Conservation (phyloP, 1,140 invertebrate genomes). For the Lasaia peninsularis region DNA sequence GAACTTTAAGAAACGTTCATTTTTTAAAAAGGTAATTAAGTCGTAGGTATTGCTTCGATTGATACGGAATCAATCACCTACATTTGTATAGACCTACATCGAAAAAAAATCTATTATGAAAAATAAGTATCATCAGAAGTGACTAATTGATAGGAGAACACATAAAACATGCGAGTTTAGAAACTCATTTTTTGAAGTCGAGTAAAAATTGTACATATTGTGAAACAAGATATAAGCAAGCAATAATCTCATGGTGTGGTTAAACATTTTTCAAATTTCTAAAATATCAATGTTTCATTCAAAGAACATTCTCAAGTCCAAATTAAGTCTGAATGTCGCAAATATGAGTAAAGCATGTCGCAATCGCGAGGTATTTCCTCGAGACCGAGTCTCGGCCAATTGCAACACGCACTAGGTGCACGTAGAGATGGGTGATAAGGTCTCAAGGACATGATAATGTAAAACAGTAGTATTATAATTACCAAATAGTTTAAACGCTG, state of each 20-base stretch:
- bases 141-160: too few species aligned
- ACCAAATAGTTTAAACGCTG: too few species aligned
- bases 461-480: too few species aligned
- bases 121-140: too few species aligned
- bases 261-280: neutral
- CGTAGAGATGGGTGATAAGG: slow-evolving; percentile 1
- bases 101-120: too few species aligned
- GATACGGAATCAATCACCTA: too few species aligned
- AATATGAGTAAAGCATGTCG: slow-evolving; percentile 16
- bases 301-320: neutral
- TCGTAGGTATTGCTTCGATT: too few species aligned
- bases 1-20: too few species aligned
- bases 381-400: neutral
- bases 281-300: neutral
- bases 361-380: slow-evolving; percentile 12
- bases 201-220: neutral
- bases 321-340: slow-evolving; percentile 16
- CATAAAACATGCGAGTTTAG: too few species aligned
- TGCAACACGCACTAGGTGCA: slow-evolving; percentile 3
- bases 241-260: neutral
- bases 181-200: too few species aligned
- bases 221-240: neutral
- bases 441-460: neutral
- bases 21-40: too few species aligned
- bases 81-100: too few species aligned